A percentile compares a stretch with the other conserved stretches of the same genome.
Evolutionary conservation across 2,888 invertebrate genomes (phyloP).

Genomic region (Orchestes rusci): DNA sequence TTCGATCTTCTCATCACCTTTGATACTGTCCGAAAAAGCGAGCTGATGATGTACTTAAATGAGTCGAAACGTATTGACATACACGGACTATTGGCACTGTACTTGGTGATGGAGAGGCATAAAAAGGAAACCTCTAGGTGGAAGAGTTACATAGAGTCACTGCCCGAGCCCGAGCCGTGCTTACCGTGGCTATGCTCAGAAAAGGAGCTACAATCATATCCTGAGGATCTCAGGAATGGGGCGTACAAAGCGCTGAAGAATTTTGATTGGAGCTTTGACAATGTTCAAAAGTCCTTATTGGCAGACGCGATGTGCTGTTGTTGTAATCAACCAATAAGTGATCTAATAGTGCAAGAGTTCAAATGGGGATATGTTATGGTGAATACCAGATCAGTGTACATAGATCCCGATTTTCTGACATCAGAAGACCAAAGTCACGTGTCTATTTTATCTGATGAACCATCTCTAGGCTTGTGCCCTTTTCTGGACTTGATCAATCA

Average conservation of each 20-base stretch:
- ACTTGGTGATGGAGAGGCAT: constrained; percentile 61
- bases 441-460: constrained; percentile 49
- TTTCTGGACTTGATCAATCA: constrained; percentile 90
- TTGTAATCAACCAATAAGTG: constrained; percentile 38
- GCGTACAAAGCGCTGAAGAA: constrained; percentile 48
- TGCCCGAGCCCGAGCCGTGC: constrained; percentile 56
- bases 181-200: constrained; percentile 62
- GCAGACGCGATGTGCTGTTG: constrained; percentile 11
- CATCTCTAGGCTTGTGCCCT: constrained; percentile 73
- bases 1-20: constrained; percentile 50
- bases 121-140: constrained; percentile 50
- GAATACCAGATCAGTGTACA: constrained; percentile 77
- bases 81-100: constrained; percentile 68
- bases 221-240: constrained; percentile 50
- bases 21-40: constrained; percentile 21
- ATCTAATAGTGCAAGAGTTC: constrained; percentile 52
- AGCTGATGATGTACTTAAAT: constrained; percentile 17
- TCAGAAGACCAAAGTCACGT: constrained; percentile 34
- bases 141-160: constrained; percentile 58
- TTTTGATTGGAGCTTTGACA: constrained; percentile 43
- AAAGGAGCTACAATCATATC: constrained; percentile 47
- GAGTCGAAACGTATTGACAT: constrained; percentile 46
- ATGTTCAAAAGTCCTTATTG: constrained; percentile 44
- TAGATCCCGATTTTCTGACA: constrained; percentile 49
- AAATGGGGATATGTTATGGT: constrained; percentile 79